These are phyloP conservation scores for Caenorhabditis sp. DNA, from an alignment of 2,888 invertebrate species.

Conservation along the genomic window DNA sequence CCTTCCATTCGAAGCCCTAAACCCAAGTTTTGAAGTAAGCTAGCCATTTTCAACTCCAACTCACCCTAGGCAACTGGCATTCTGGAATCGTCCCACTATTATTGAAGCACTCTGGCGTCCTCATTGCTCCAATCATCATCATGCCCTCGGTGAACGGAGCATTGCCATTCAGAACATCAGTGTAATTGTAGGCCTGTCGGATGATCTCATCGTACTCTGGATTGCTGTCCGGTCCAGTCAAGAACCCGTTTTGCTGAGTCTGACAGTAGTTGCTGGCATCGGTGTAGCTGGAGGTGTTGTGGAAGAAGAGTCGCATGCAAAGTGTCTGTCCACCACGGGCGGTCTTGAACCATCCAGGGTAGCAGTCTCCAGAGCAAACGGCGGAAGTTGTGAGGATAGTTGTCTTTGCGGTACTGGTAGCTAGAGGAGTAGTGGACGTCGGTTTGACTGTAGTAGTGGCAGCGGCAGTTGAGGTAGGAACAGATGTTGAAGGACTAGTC, in stretches of 20 bases:
- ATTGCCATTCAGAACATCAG: conserved; percentile 14
- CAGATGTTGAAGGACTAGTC: background rate
- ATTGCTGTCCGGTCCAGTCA: conserved; percentile 24
- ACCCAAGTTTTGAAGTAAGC: background rate
- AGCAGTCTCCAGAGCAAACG: background rate
- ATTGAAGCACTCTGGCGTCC: conserved; percentile 11
- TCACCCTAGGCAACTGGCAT: conserved; percentile 13
- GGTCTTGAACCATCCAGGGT: conserved; percentile 23
- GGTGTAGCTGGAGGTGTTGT: background rate
- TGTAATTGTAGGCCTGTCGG: conserved; percentile 24
- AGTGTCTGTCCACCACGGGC: conserved; percentile 17
- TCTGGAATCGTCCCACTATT: conserved; percentile 5
- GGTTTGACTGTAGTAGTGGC: background rate
- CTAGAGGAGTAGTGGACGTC: background rate
- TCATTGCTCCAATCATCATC: conserved; percentile 21
- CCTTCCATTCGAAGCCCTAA: conserved; percentile 51
- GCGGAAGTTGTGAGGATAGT: background rate
- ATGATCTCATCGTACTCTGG: conserved; percentile 29
- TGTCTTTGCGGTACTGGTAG: background rate
- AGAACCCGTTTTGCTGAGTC: conserved; percentile 12
- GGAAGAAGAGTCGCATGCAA: conserved; percentile 15
- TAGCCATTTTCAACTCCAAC: background rate
- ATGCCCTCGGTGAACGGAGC: conserved; percentile 20
- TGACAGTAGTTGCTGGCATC: conserved; percentile 23
- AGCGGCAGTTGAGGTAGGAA: background rate